A percentile compares a stretch with the other conserved stretches of the same genome.
phyloP scores from a whole-genome alignment of 2,888 invertebrate species.

The Standfussiana lucernea region DNA sequence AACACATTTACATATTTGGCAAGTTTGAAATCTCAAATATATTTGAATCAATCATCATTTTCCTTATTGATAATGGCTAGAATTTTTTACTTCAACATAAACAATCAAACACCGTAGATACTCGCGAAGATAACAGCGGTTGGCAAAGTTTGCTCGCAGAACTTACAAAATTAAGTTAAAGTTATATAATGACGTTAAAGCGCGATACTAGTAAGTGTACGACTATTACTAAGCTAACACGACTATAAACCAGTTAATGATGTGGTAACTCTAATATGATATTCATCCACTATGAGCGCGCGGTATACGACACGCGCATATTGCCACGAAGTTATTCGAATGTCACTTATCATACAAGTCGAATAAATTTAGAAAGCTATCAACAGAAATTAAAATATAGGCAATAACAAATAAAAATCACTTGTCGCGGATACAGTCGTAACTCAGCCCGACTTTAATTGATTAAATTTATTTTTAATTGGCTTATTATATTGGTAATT shows the following conservation, averaged over 20 bases:
- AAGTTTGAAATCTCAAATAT: conserved; percentile 62
- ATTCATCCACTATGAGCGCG: conserved; percentile 72
- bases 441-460: conserved; percentile 70
- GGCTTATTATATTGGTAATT: conserved; percentile 51
- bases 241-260: conserved; percentile 81
- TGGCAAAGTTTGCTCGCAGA: conserved; percentile 26
- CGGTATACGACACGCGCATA: conserved; percentile 72
- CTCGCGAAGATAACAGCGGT: conserved; percentile 23
- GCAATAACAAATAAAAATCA: conserved; percentile 73
- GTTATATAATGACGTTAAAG: conserved; percentile 54
- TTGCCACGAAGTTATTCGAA: conserved; percentile 74
- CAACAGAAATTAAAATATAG: conserved; percentile 75
- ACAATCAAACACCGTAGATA: conserved; percentile 38
- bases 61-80: conserved; percentile 57
- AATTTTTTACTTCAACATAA: conserved; percentile 39
- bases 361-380: conserved; percentile 81
- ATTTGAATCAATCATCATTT: conserved; percentile 65
- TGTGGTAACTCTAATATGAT: conserved; percentile 80
- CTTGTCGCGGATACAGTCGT: conserved; percentile 69
- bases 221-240: conserved; percentile 69
- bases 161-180: conserved; percentile 38
- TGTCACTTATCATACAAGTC: conserved; percentile 77
- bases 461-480: conserved; percentile 65
- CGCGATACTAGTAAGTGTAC: conserved; percentile 57
- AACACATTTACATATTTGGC: conserved; percentile 73